phyloP scores from a whole-genome alignment of 2,797 vertebrate species.

The Ptychadena robeensis region DNA sequence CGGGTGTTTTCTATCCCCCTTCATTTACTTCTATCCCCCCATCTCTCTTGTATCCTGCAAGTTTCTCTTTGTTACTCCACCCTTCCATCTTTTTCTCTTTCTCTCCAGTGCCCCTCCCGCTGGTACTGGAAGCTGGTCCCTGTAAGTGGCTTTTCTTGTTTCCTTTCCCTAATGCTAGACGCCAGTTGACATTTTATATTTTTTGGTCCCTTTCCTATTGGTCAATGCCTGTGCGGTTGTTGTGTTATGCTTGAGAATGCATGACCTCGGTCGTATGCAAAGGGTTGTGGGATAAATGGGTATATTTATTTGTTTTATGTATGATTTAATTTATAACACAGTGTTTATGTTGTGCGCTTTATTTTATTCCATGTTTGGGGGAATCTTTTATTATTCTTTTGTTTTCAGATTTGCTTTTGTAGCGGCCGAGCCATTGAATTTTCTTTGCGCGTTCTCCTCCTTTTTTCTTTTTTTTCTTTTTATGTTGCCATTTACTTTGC shows the following conservation, averaged over 20 bases:
- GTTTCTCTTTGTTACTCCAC: conserved; percentile 53
- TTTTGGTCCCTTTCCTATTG: conserved; percentile 61
- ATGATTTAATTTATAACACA: neutral
- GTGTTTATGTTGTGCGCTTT: neutral
- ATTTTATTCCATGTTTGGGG: neutral
- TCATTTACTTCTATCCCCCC: conserved; percentile 59
- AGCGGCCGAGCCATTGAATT: neutral
- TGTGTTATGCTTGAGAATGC: conserved; percentile 30
- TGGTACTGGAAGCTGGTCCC: conserved; percentile 97
- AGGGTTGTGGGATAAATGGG: conserved; percentile 60
- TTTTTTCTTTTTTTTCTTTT: neutral
- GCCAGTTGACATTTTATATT: conserved; percentile 68
- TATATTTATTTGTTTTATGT: neutral
- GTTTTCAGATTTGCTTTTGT: no score
- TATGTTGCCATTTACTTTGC: neutral
- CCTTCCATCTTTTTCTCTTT: conserved; percentile 40
- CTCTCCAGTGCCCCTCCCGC: conserved; percentile 84
- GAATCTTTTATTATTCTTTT: no score
- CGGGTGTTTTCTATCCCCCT: neutral
- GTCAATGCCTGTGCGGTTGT: conserved; percentile 34
- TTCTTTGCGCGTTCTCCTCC: neutral
- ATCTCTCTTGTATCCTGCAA: conserved; percentile 64
- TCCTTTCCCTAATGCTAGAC: conserved; percentile 64
- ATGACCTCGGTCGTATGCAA: conserved; percentile 63
- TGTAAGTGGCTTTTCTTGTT: conserved; percentile 78